phyloP scores from a whole-genome alignment of 2,797 vertebrate species.

The Melanotaenia trifasciata region DNA sequence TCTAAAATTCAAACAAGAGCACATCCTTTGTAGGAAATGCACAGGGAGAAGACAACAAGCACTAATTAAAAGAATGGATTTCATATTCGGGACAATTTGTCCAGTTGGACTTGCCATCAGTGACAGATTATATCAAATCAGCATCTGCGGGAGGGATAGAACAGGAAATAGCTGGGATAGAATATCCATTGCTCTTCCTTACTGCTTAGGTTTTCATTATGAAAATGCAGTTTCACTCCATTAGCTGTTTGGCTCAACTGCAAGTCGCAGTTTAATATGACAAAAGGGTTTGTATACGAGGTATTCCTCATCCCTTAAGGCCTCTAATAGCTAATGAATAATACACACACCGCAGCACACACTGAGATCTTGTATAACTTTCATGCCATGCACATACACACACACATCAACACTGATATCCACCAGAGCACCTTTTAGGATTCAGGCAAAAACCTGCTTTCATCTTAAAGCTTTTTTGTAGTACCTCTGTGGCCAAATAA shows the following conservation, averaged over 20 bases:
- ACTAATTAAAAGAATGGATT: conserved; percentile 74
- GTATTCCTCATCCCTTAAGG: conserved; percentile 75
- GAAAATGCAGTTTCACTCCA: conserved; percentile 83
- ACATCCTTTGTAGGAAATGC: conserved; percentile 41
- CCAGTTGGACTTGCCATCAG: conserved; percentile 65
- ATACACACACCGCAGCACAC: conserved; percentile 40
- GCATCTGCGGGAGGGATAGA: conserved; percentile 57
- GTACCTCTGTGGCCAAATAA: conserved; percentile 15
- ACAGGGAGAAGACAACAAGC: conserved; percentile 46
- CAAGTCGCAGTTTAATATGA: conserved; percentile 78
- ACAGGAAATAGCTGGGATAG: conserved; percentile 52
- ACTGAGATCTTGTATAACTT: conserved; percentile 11
- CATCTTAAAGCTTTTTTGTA: conserved; percentile 11
- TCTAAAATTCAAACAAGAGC: conserved; percentile 44
- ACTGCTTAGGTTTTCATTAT: conserved; percentile 80
- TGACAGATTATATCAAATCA: conserved; percentile 75
- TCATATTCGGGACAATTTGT: conserved; percentile 67
- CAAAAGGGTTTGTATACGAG: conserved; percentile 73
- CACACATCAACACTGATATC: conserved; percentile 27
- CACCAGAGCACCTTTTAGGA: conserved; percentile 32
- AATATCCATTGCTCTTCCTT: conserved; percentile 79
- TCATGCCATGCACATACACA: conserved; percentile 18
- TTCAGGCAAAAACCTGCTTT: conserved; percentile 27
- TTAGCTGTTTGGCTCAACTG: conserved; percentile 80
- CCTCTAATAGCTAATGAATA: conserved; percentile 73